Evolutionary conservation across 1,140 invertebrate genomes (phyloP), one percentile per base, ranked within the genome.

Genomic region (Ceratina australensis): DNA sequence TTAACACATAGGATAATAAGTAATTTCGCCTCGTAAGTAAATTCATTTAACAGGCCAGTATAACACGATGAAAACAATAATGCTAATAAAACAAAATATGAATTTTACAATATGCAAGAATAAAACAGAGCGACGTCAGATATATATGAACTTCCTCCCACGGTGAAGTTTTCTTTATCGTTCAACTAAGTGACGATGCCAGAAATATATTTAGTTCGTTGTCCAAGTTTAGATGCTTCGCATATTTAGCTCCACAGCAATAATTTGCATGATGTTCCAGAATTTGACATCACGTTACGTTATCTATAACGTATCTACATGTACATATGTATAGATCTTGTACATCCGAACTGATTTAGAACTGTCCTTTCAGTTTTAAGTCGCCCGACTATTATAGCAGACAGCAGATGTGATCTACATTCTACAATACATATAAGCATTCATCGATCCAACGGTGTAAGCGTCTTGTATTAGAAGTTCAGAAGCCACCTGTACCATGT

Each of bases 401-500:
- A n/a, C 28, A 18, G 2, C 50, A 12, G 12, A 8, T 68, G 5
- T 16, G 13, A 18, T 2, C 5, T 15, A 18, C 16, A 3, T 28
- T 20, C 50, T 68, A 68, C 20, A 54, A 18, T n/a, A 12, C 15
- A n/a, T 54, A 18, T n/a, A 5, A 16, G 16, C 10, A 3, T 28
- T 68, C 63, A 65, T 3, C 63, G 42, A 20, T 66, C 24, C 65
- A 67, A 0, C 15, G 24, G 16, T 68, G 16, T 28, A 68, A 3
- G 42, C 42, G 49, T 50, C 42, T 24, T 20, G 26, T 68, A 68
- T 54, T 49, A 68, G 24, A n/a, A 54, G 15, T 54, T n/a, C 50
- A 68, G 65, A 24, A 68, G 49, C 54, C 65, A 68, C 5, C 24
- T 33, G 50, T 68, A 68, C 54, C 65, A 0, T 54, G 24, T 67